phyloP scores from a whole-genome alignment of 2,113 vertebrate species.

The Athene cunicularia region DNA sequence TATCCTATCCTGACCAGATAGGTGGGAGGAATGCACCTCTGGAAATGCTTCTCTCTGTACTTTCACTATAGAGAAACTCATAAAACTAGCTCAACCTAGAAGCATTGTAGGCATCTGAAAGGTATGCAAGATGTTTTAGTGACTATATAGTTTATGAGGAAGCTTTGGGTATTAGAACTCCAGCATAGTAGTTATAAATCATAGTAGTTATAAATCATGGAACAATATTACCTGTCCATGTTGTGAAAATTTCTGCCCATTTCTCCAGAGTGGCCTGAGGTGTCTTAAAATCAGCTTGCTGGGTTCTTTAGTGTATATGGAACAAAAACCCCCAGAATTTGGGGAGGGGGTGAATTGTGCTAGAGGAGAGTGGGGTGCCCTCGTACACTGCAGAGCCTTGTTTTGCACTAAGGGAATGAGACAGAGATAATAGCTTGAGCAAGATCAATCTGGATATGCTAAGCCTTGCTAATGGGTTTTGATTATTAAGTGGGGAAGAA shows the following conservation, averaged over 20 bases:
- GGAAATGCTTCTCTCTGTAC: not conserved
- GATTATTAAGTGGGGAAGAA: not conserved
- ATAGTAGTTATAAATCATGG: not conserved
- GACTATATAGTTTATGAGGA: not conserved
- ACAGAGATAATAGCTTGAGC: not conserved
- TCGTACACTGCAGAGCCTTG: not conserved
- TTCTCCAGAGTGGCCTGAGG: not conserved
- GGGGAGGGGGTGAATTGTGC: accelerated
- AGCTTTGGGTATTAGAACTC: not conserved
- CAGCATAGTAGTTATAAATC: not conserved
- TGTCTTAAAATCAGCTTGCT: not conserved
- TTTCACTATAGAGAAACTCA: not conserved
- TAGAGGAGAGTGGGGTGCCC: not conserved
- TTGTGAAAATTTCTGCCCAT: not conserved
- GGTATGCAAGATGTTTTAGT: not conserved
- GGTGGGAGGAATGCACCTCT: not conserved
- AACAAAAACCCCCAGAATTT: not conserved
- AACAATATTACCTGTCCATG: not conserved
- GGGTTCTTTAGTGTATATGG: not conserved
- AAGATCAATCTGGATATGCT: not conserved
- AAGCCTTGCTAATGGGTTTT: not conserved
- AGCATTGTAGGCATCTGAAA: not conserved
- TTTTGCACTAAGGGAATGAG: not conserved
- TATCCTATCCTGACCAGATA: not conserved
- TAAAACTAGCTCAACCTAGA: not conserved